These are phyloP conservation scores for Gavia stellata DNA, from an alignment of 2,113 vertebrate genomes.

Conservation along the genomic window DNA sequence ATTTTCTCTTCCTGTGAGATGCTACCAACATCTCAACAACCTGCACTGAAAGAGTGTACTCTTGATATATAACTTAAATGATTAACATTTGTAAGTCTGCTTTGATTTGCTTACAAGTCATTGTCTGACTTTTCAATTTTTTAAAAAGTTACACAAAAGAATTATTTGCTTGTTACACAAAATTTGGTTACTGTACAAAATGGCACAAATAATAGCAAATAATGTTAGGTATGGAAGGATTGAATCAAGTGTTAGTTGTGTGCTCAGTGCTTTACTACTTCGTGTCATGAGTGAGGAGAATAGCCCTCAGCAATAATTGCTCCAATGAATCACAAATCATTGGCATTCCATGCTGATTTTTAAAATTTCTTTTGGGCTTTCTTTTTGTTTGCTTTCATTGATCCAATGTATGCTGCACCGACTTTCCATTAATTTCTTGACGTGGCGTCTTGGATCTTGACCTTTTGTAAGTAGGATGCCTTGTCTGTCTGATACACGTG, in stretches of 20 bases:
- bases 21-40: neutral
- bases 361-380: slow-evolving; percentile 20
- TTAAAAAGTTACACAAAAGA: neutral
- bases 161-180: neutral
- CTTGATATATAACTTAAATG: neutral
- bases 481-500: slow-evolving; percentile 43
- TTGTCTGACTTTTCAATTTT: neutral
- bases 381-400: slow-evolving; percentile 49
- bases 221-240: neutral
- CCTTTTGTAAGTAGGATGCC: slow-evolving; percentile 56
- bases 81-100: neutral
- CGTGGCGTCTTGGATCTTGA: slow-evolving; percentile 45
- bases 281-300: neutral
- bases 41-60: neutral
- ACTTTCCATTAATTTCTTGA: slow-evolving; percentile 37
- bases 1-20: neutral
- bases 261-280: neutral
- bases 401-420: neutral
- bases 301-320: slow-evolving; percentile 9
- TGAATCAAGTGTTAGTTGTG: neutral
- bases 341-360: slow-evolving; percentile 25
- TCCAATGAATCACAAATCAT: slow-evolving; percentile 26
- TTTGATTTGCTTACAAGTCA: neutral
- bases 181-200: neutral
- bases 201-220: neutral